Percentiles rank a stretch among this genome's conserved stretches.
These are phyloP conservation scores for Harmothoe impar DNA, from an alignment of 2,888 invertebrate species.

Conservation along the genomic window DNA sequence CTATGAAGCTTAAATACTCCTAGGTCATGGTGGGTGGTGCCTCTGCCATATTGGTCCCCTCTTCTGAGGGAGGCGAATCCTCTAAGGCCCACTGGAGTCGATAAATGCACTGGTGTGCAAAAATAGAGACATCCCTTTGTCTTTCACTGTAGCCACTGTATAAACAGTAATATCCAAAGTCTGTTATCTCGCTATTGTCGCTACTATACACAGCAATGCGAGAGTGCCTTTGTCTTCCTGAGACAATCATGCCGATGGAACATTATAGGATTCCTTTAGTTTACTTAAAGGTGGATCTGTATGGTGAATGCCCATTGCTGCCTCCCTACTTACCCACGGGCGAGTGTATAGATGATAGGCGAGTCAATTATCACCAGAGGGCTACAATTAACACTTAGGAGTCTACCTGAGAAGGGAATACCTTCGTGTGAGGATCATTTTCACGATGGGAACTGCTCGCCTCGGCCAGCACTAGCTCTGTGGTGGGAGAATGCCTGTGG, in stretches of 20 bases:
- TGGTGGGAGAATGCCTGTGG: background rate
- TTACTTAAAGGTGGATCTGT: background rate
- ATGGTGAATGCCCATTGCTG: background rate
- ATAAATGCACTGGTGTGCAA: too few species aligned
- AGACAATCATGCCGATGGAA: too few species aligned
- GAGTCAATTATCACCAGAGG: slow-evolving; percentile 2
- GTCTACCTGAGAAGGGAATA: slow-evolving; percentile 3
- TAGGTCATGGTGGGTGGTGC: background rate
- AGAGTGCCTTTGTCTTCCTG: background rate
- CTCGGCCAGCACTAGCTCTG: too few species aligned
- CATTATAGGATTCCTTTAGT: too few species aligned
- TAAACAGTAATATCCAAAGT: too few species aligned
- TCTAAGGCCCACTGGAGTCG: too few species aligned
- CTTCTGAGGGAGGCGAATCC: background rate
- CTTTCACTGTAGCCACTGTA: too few species aligned
- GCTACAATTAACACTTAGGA: background rate
- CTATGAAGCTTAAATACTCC: slow-evolving; percentile 3
- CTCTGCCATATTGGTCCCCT: background rate
- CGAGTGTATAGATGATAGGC: background rate
- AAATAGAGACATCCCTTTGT: too few species aligned
- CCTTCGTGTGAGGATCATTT: background rate
- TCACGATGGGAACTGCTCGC: too few species aligned
- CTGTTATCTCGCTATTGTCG: too few species aligned
- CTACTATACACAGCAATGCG: background rate
- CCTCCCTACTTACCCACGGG: background rate